Evolutionary conservation across 2,888 invertebrate species (phyloP).

Genomic region (Cloeon dipterum): DNA sequence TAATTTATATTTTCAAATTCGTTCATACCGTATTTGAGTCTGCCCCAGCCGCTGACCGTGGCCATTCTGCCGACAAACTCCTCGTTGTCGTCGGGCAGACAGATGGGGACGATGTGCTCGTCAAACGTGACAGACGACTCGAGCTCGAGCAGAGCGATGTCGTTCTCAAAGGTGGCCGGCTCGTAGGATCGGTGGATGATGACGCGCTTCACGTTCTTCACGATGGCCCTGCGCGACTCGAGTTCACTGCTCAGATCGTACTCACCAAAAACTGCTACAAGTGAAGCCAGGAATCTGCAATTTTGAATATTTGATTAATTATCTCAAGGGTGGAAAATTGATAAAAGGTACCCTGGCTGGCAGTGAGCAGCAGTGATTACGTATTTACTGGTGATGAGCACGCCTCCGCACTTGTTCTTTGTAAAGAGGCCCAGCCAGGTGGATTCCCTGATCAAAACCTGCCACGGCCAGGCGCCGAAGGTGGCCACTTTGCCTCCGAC

Average conservation of each 20-base stretch:
- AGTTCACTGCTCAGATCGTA: conserved; percentile 70
- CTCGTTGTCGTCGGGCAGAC: conserved; percentile 45
- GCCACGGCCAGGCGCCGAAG: conserved; percentile 86
- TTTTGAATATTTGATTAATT: not conserved
- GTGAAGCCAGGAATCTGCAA: conserved; percentile 57
- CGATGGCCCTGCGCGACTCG: conserved; percentile 51
- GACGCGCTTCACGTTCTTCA: conserved; percentile 64
- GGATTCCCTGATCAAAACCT: conserved; percentile 72
- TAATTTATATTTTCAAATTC: not conserved
- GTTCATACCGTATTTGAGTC: conserved; percentile 54
- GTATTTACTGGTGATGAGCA: conserved; percentile 65
- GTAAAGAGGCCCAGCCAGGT: conserved; percentile 86
- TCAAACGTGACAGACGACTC: conserved; percentile 65
- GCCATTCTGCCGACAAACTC: conserved; percentile 73
- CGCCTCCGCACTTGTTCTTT: conserved; percentile 88
- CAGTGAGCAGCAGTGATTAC: conserved; percentile 89
- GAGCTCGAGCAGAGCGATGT: conserved; percentile 65
- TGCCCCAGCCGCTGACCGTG: conserved; percentile 81
- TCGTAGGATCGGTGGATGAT: conserved; percentile 77
- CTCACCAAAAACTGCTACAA: conserved; percentile 80
- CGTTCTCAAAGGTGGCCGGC: conserved; percentile 78
- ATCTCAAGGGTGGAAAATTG: not conserved
- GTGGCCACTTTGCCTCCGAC: conserved; percentile 72
- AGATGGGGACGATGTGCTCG: conserved; percentile 77
- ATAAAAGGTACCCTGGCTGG: conserved; percentile 53